Base-by-base conservation (phyloP, 92 coral and sea anemone species). In the Palythoa caribaeorum region DNA sequence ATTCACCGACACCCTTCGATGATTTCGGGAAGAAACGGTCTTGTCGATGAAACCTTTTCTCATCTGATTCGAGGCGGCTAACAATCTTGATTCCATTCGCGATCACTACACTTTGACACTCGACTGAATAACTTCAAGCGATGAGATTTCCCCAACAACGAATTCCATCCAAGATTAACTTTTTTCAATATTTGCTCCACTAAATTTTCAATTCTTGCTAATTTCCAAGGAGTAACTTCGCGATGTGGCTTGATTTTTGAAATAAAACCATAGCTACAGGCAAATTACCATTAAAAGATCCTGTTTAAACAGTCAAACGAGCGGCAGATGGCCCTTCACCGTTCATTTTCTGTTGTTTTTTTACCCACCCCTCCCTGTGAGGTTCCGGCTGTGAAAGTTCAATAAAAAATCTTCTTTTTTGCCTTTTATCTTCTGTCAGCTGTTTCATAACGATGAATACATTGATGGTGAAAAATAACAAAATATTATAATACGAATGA, bases 221-320 rank as follows among this genome's bases (percentile, higher is more conserved):
- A 77, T 70, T 88, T 78, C 47, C 79, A 59, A 74, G 63, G 73
- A 69, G 65, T 80, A 57, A 81, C 88, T 66, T 88, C 89, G 84
- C 69, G 77, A 83, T 87, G 80, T 91, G 68, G 75, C 76, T 73
- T 87, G 47, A 71, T 78, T 88, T 55, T 38, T 44, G 77, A 89
- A 88, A 84, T 55, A 88, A 91, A 84, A 91, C 92, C 94, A 91
- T 91, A 87, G 77, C 84, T 88, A 88, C 94, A 35, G 38, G 83
- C 66, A 79, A 66, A 87, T 48, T 85, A 76, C 88, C 78, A 76
- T 84, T 83, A 79, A 89, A 72, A 83, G 72, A 47, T 66, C 73
- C 70, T 83, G 74, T 80, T 81, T 84, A 77, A 88, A 91, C 80
- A 80, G 84, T 54, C 52, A 19, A 69, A 77, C 73, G 65, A 84